Conservation (phyloP, 2,797 vertebrate species). For the Hoplostethus atlanticus region DNA sequence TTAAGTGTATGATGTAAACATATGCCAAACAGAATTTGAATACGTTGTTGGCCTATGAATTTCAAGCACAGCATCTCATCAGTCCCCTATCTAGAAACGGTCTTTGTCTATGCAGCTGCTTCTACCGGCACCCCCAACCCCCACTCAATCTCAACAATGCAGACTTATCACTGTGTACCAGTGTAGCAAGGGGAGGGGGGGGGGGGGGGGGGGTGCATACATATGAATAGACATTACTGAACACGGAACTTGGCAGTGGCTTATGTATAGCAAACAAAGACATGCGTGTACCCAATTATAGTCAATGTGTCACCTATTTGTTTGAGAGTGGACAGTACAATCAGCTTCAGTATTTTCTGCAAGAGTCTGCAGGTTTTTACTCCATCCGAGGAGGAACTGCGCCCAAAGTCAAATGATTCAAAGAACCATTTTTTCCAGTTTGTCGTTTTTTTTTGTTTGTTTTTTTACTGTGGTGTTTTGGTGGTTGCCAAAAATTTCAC, state of each 20-base stretch:
- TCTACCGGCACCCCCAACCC: slow-evolving; percentile 35
- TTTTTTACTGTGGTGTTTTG: no score
- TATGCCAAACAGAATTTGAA: background rate
- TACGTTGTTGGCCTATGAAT: background rate
- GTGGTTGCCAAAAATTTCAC: no score
- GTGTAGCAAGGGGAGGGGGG: slow-evolving; percentile 18
- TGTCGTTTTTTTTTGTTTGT: no score
- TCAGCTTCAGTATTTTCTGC: no score
- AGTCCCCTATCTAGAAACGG: slow-evolving; percentile 12
- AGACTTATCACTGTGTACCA: slow-evolving; percentile 59
- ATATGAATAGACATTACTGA: slow-evolving; percentile 66
- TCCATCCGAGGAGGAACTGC: no score
- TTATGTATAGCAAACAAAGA: slow-evolving; percentile 49
- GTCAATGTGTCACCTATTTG: background rate
- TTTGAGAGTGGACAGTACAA: no score
- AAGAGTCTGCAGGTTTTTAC: no score
- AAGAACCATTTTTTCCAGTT: no score
- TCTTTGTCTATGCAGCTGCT: slow-evolving; percentile 75
- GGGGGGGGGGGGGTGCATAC: slow-evolving; percentile 49
- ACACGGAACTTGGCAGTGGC: background rate
- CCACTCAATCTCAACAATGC: slow-evolving; percentile 56
- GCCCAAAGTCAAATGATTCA: no score
- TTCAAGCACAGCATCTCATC: slow-evolving; percentile 15
- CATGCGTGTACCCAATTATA: background rate
- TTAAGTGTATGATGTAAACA: background rate